Percentiles rank a stretch among this genome's conserved stretches.
Evolutionary conservation across 1,140 invertebrate genomes (phyloP).

Genomic region (Brachionus asplanchnoidis): DNA sequence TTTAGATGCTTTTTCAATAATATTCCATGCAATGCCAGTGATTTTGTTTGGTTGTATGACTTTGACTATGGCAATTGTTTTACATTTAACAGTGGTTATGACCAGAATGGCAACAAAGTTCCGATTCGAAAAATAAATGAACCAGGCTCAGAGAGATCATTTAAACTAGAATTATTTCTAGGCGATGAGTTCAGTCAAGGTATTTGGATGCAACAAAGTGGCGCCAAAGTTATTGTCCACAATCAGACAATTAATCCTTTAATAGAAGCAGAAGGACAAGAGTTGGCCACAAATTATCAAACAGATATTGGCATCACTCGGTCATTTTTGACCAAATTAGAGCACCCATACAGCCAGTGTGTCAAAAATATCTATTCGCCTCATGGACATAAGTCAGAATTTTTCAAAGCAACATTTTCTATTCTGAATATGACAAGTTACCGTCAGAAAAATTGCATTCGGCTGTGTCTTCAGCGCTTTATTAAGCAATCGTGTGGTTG

Average conservation of each 20-base stretch:
- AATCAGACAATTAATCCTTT: slow-evolving; percentile 2
- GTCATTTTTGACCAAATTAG: slow-evolving; percentile 2
- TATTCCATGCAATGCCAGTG: slow-evolving; percentile 41
- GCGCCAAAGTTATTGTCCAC: slow-evolving; percentile 30
- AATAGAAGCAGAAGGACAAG: slow-evolving; percentile 26
- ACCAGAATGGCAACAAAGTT: slow-evolving; percentile 5
- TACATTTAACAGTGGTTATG: slow-evolving; percentile 43
- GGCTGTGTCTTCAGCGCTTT: slow-evolving; percentile 12
- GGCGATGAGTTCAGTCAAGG: slow-evolving; percentile 40
- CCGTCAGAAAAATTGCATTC: slow-evolving; percentile 32
- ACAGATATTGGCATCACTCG: slow-evolving; percentile 28
- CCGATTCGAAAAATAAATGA: slow-evolving; percentile 10
- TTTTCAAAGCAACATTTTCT: slow-evolving; percentile 29
- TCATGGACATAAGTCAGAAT: slow-evolving; percentile 16
- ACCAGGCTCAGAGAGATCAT: slow-evolving; percentile 23
- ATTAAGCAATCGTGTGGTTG: background rate
- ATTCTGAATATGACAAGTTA: slow-evolving; percentile 21
- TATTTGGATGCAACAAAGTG: slow-evolving; percentile 30
- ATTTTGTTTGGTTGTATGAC: slow-evolving; percentile 41
- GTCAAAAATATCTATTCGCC: slow-evolving; percentile 32
- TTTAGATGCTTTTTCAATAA: slow-evolving; percentile 43
- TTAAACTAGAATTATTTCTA: slow-evolving; percentile 33
- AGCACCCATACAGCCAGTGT: background rate
- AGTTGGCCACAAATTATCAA: slow-evolving; percentile 37
- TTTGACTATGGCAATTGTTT: slow-evolving; percentile 43